Evolutionary conservation across 2,888 invertebrate species (phyloP).

Genomic region (Calliopum simillimum): DNA sequence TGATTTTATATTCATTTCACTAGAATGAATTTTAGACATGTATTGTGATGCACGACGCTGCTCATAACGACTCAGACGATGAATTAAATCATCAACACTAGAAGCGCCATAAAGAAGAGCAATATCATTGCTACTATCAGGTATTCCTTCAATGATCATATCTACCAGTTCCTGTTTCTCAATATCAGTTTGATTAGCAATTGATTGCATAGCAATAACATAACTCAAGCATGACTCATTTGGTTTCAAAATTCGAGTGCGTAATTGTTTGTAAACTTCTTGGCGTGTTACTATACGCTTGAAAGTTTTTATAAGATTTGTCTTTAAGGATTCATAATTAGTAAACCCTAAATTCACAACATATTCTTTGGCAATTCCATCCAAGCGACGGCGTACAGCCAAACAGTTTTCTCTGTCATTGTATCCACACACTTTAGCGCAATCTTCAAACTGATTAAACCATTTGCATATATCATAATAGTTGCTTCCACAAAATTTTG

Average conservation of each 20-base stretch:
- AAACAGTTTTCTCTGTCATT: too few relatives aligned
- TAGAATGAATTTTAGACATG: too few relatives aligned
- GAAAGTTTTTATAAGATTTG: constrained; percentile 5
- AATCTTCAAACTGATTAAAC: constrained; percentile 14
- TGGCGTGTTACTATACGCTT: constrained; percentile 15
- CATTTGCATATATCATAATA: too few relatives aligned
- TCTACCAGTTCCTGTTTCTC: constrained; percentile 22
- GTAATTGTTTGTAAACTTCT: constrained; percentile 32
- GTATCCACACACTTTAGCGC: neutral
- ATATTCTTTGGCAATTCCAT: too few relatives aligned
- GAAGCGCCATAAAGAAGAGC: neutral
- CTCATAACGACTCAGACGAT: neutral
- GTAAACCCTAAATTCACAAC: too few relatives aligned
- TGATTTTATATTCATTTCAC: too few relatives aligned
- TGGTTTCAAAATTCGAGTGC: neutral
- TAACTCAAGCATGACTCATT: constrained; percentile 34
- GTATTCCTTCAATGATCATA: constrained; percentile 28
- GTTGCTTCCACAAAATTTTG: too few relatives aligned
- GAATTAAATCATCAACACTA: neutral
- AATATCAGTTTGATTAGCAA: constrained; percentile 20
- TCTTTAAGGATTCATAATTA: constrained; percentile 6
- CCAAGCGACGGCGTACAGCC: too few relatives aligned
- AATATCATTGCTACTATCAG: too few relatives aligned
- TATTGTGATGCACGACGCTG: too few relatives aligned
- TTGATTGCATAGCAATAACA: constrained; percentile 30